Evolutionary conservation across 2,113 vertebrate genomes (phyloP), one percentile per base, ranked within the genome.

Genomic region (Carassius gibelio): DNA sequence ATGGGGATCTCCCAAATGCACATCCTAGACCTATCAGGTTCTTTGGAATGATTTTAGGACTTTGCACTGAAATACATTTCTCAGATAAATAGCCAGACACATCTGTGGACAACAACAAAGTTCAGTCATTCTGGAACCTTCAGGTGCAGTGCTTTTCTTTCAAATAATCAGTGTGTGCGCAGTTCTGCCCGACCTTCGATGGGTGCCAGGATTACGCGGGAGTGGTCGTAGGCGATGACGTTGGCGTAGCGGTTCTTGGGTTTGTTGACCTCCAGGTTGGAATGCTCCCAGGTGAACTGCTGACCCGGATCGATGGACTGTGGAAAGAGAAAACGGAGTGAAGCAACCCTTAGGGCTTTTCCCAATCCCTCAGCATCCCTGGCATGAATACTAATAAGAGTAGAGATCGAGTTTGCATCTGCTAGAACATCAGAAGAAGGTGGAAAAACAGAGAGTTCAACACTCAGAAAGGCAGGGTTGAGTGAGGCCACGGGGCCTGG

Each of bases 201-300:
- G 59, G 97, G 97, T 88, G 97, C 96, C 91, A 99, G 95, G 91
- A 99, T 97, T 92, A 99, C 97, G 0, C 98, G 96, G 0, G 98
- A 99, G 88, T 99, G 98, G 94, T 99, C 98, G 2, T 99, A 99
- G 89, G 98, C 98, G 0, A 99, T 99, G 90, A 99, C 98, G 45
- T 99, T 99, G 11, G 98, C 98, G 0, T 99, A 99, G 59, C 98
- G 98, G 94, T 99, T 99, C 89, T 99, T 99, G 78, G 98, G 97
- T 86, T 99, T 99, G 95, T 99, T 99, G 89, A 98, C 98, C 83
- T 99, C 98, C 75, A 99, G 96, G 94, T 99, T 99, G 87, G 98
- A 99, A 84, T 99, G 97, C 36, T 99, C 98, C 98, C 98, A 99
- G 3, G 98, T 99, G 94, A 99, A 99, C 95, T 99, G 98, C 95